Evolutionary conservation across 1,140 invertebrate species (phyloP), one percentile per base, ranked within the genome.

Genomic region (Drosophila pseudoobscura): DNA sequence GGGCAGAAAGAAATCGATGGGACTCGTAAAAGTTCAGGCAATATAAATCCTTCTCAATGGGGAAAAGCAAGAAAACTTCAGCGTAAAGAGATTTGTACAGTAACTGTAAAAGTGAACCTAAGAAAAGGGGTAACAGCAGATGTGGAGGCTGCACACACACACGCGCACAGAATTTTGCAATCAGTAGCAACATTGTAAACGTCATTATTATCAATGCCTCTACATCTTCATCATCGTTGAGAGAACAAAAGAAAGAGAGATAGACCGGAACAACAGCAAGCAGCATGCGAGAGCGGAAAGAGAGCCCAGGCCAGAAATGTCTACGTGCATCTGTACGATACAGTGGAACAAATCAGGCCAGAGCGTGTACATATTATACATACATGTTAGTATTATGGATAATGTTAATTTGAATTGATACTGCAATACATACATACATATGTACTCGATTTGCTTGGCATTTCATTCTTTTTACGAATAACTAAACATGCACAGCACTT

Each of bases 31-130:
- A 74, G 53, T 71, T 80, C 62, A 58, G 60, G 57, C 51, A 75
- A 69, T 76, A 80, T 62, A 85, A 72, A 71, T 75, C 71, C 69
- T 65, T 64, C n/a, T 31, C 8, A 31, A 9, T 31, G 31, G 8
- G 31, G 8, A 31, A 31, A 31, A 9, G 31, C 31, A 31, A 31
- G 8, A 31, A 31, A 31, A 44, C 22, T 41, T 51, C 31, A 8
- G 24, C 46, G 45, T 24, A 35, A 55, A 47, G 31, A 43, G 52
- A 63, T 54, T 72, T 72, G 63, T 52, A 62, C 62, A 68, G 62
- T 72, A 61, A 83, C 79, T 70, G 79, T 83, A 83, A 83, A 78
- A 83, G 52, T 56, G 56, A 76, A 56, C 70, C 77, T 74, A 47
- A 69, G 57, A 74, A 39, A 39, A 39, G 31, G 13, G 11, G 24